Evolutionary conservation across 2,888 invertebrate genomes (phyloP).

Genomic region (Thecocarcelia acutangulata): DNA sequence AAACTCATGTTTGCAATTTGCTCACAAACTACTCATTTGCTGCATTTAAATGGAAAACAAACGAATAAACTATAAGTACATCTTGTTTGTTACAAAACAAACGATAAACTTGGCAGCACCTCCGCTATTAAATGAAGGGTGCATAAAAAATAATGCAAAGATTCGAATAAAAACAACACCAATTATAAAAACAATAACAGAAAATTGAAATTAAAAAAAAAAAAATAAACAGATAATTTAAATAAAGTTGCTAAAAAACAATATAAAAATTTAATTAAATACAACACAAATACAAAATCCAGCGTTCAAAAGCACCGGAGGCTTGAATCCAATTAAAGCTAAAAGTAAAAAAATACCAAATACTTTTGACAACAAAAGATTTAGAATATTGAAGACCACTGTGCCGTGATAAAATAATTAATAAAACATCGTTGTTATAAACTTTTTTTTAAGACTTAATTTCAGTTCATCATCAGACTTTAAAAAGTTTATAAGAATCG

Average conservation of each 20-base stretch:
- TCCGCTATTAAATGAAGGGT: neutral
- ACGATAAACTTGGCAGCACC: neutral
- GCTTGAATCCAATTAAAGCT: conserved; percentile 2
- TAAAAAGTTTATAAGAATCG: conserved; percentile 33
- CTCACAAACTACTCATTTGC: too few relatives aligned
- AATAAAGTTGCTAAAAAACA: conserved; percentile 35
- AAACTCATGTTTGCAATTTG: too few relatives aligned
- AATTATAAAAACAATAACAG: conserved; percentile 44
- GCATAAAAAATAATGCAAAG: conserved; percentile 26
- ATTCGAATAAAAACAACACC: conserved; percentile 39
- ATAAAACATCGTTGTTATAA: conserved; percentile 55
- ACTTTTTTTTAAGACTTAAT: conserved; percentile 37
- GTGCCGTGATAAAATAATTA: conserved; percentile 67
- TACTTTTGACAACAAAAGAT: conserved; percentile 8
- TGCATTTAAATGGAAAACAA: too few relatives aligned
- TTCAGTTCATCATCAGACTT: conserved; percentile 64
- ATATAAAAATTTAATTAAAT: conserved; percentile 26
- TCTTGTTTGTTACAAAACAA: neutral
- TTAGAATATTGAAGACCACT: conserved; percentile 44
- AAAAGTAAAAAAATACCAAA: conserved; percentile 27
- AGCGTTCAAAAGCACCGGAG: conserved; percentile 3
- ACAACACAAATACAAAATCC: conserved; percentile 14
- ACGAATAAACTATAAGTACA: too few relatives aligned
- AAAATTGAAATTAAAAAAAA: conserved; percentile 32
- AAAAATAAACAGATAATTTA: conserved; percentile 38